A percentile compares a stretch with the other conserved stretches of the same genome.
These are phyloP conservation scores for Ctenosaura bakeri DNA, from an alignment of 2,797 vertebrate species.

Conservation along the genomic window DNA sequence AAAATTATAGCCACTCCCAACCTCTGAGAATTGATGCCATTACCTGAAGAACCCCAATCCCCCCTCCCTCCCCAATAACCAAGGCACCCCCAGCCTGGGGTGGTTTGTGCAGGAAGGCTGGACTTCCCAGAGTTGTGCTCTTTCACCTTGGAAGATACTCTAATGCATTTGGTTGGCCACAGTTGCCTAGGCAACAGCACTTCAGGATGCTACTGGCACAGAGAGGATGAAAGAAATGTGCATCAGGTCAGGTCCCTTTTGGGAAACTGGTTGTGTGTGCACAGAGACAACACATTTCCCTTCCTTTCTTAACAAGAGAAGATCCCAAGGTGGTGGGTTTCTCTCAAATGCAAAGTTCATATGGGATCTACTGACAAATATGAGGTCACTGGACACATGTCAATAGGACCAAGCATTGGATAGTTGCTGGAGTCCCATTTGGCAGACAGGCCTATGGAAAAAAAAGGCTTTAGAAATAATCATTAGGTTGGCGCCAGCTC, in stretches of 20 bases:
- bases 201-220: constrained; percentile 48
- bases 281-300: constrained; percentile 18
- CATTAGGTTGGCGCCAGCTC: constrained; percentile 78
- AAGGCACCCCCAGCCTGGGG: constrained; percentile 59
- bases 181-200: constrained; percentile 53
- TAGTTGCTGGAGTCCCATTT: constrained; percentile 62
- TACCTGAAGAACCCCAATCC: constrained; percentile 69
- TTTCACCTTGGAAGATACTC: constrained; percentile 65
- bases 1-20: constrained; percentile 75
- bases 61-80: constrained; percentile 66
- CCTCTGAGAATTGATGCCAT: constrained; percentile 66
- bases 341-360: constrained; percentile 73
- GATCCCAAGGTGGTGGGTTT: constrained; percentile 62
- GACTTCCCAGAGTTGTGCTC: constrained; percentile 74
- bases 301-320: constrained; percentile 51
- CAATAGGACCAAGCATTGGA: constrained; percentile 69
- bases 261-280: not conserved
- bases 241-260: constrained; percentile 56
- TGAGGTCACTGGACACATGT: constrained; percentile 70
- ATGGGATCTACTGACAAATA: constrained; percentile 75
- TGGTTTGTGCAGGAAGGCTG: constrained; percentile 49
- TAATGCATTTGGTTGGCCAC: constrained; percentile 64
- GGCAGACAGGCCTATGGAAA: constrained; percentile 70
- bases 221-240: constrained; percentile 50
- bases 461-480: constrained; percentile 77